phyloP scores from a whole-genome alignment of 2,113 vertebrate genomes.

The Hippopotamus amphibius region DNA sequence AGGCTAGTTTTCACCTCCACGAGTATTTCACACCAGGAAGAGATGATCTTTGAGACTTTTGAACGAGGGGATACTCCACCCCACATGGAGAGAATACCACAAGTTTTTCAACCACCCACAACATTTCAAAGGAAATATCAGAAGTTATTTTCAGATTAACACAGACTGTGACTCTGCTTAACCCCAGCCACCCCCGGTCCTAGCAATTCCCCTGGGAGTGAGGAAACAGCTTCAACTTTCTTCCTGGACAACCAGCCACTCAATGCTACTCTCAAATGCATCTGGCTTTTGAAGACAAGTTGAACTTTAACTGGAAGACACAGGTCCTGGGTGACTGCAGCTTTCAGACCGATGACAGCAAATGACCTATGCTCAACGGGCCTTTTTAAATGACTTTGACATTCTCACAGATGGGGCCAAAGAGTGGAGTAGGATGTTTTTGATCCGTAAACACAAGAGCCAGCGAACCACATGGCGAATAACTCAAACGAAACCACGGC shows the following conservation, averaged over 20 bases:
- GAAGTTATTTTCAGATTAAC: slow-evolving; percentile 10
- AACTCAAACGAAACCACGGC: slow-evolving; percentile 51
- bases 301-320: slow-evolving; percentile 65
- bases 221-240: neutral
- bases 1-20: neutral
- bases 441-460: slow-evolving; percentile 66
- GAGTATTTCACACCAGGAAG: slow-evolving; percentile 50
- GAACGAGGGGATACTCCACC: neutral
- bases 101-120: neutral
- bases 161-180: neutral
- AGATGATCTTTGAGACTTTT: slow-evolving; percentile 8
- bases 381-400: slow-evolving; percentile 62
- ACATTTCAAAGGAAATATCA: slow-evolving; percentile 13
- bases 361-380: slow-evolving; percentile 46
- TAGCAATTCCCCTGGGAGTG: neutral
- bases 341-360: slow-evolving; percentile 69
- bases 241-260: neutral
- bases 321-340: neutral
- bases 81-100: neutral
- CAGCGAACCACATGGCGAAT: slow-evolving; percentile 38
- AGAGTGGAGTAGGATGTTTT: slow-evolving; percentile 31
- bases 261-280: accelerated
- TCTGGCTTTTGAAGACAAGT: slow-evolving; percentile 56
- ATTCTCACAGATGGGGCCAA: slow-evolving; percentile 57
- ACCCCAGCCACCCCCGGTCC: neutral